Conservation (phyloP, 2,113 vertebrate genomes). For the Ictalurus furcatus region DNA sequence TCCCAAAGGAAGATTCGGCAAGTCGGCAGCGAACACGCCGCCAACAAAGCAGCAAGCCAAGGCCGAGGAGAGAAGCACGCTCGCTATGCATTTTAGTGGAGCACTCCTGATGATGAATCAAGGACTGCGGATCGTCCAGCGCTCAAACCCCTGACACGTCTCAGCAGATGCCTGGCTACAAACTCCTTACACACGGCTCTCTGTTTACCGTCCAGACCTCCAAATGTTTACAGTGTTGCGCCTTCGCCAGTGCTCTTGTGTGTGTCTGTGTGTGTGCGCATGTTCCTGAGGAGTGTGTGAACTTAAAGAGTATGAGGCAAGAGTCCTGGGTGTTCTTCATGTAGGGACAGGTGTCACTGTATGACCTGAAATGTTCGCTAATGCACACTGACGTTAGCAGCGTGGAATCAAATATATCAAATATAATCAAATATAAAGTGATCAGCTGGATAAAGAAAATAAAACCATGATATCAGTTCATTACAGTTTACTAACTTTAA, state of each 20-base stretch:
- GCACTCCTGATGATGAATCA: constrained; percentile 53
- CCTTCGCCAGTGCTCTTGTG: constrained; percentile 10
- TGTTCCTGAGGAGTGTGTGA: constrained; percentile 4
- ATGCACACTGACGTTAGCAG: not conserved
- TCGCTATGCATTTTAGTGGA: constrained; percentile 52
- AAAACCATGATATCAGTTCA: not conserved
- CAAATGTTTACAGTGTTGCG: constrained; percentile 47
- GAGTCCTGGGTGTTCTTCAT: not conserved
- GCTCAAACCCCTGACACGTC: constrained; percentile 14
- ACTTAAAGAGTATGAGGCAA: not conserved
- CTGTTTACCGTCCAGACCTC: constrained; percentile 44
- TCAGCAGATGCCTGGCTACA: constrained; percentile 46
- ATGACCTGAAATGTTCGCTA: not conserved
- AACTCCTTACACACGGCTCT: constrained; percentile 43
- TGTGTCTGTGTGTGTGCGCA: not conserved
- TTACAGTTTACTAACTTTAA: not conserved
- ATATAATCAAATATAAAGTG: not conserved
- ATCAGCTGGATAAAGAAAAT: not conserved
- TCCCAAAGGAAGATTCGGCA: constrained; percentile 33
- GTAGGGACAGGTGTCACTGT: constrained; percentile 19
- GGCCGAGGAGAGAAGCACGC: constrained; percentile 48
- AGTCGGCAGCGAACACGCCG: constrained; percentile 14
- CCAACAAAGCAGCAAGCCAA: not conserved
- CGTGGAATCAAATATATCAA: not conserved
- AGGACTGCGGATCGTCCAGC: not conserved